Base-by-base conservation (phyloP, 2,888 invertebrate species). In the Imbricaverruca yamaguchii region DNA sequence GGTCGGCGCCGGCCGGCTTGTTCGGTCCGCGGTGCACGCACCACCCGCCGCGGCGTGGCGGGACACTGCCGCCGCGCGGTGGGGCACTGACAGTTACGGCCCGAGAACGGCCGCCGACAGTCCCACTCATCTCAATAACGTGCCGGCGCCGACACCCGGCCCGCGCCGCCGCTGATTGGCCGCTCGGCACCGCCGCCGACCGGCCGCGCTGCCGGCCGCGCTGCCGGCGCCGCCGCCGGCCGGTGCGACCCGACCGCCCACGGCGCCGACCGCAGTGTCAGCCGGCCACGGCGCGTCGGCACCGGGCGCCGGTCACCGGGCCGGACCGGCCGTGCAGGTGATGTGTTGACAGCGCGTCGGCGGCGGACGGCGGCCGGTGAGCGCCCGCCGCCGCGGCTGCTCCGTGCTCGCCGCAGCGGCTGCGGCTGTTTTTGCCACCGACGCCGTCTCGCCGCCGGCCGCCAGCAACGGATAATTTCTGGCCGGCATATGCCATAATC, bases 401-500 rank as follows among this genome's bases (percentile, higher is more conserved):
- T 53, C 53, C 3, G n/a, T n/a, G 69, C 74, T 53, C 18, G 39
- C 39, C 15, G 53, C 74, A 11, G 53, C 74, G 57, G 13, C 59
- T 15, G 59, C 59, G 15, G 53, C 74, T 74, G 74, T 74, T 74
- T 74, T 74, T 74, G 74, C 74, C 55, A 18, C 21, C 21, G 0
- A 11, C 18, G 39, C 65, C 23, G 65, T 23, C 53, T 8, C 74
- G 18, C 74, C 39, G 53, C 74, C 74, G 15, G 10, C 74, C 15
- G 74, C 74, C 53, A 25, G 15, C 74, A 74, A 53, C 74, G 23
- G 53, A 74, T 74, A 15, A 74, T 74, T 74, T 74, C 74, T 74
- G 74, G 55, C 74, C 74, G 74, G 74, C 74, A 74, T 55, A 74
- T 55, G 74, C 74, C 74, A 74, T 74, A 74, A 74, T 74, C 74